Conservation (phyloP, 2,113 vertebrate genomes). For the Macquaria ambigua region DNA sequence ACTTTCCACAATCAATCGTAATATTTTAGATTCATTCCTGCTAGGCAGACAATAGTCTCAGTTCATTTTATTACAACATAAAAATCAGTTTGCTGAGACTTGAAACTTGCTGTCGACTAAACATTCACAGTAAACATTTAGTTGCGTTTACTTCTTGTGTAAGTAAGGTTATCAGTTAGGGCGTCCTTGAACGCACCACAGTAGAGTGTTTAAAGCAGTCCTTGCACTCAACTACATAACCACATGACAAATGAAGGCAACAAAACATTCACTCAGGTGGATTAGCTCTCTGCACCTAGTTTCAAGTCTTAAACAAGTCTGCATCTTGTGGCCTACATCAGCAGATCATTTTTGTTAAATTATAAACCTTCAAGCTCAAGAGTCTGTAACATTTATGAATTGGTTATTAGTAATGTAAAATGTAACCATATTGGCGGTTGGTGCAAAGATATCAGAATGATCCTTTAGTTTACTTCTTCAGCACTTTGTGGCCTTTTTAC, state of each 20-base stretch:
- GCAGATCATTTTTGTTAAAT: too few species aligned
- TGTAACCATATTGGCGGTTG: too few species aligned
- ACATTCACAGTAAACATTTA: neutral
- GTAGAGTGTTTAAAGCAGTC: neutral
- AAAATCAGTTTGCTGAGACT: neutral
- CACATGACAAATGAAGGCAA: neutral
- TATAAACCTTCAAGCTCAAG: too few species aligned
- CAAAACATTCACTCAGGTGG: neutral
- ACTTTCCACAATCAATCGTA: neutral
- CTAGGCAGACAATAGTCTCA: neutral
- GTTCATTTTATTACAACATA: neutral
- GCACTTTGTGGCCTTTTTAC: too few species aligned
- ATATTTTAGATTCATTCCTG: neutral
- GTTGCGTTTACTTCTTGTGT: neutral
- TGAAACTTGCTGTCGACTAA: neutral
- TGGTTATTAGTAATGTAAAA: too few species aligned
- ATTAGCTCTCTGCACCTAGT: neutral
- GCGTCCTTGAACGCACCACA: neutral
- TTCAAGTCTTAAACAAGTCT: too few species aligned
- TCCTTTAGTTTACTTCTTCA: too few species aligned
- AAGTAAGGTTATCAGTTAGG: neutral
- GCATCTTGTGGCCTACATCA: too few species aligned
- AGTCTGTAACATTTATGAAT: too few species aligned
- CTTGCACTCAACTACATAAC: neutral
- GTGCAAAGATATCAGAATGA: too few species aligned